Evolutionary conservation across 2,888 invertebrate species (phyloP).

Genomic region (Eristalis tenax): DNA sequence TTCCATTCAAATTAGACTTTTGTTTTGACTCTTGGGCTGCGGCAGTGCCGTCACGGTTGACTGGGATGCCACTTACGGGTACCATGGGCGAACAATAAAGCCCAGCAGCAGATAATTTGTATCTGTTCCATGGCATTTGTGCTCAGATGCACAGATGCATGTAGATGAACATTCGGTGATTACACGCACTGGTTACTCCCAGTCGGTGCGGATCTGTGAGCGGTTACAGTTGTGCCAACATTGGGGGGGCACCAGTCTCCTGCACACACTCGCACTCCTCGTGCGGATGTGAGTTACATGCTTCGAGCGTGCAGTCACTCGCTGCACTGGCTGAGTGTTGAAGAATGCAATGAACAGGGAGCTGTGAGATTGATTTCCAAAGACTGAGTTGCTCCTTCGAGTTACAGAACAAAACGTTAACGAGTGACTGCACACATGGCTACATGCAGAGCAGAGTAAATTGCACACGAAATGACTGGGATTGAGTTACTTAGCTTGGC

Average conservation of each 20-base stretch:
- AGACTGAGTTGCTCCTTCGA: neutral
- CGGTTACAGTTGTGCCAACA: neutral
- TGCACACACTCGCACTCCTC: neutral
- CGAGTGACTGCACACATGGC: neutral
- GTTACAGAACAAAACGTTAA: neutral
- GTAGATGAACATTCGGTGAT: slow-evolving; percentile 42
- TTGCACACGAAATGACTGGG: neutral
- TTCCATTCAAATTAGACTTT: slow-evolving; percentile 41
- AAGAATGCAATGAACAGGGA: neutral
- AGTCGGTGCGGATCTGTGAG: slow-evolving; percentile 7
- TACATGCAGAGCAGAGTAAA: neutral
- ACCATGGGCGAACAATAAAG: slow-evolving; percentile 29
- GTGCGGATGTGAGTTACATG: neutral
- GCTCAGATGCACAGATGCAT: neutral
- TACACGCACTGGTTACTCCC: slow-evolving; percentile 43
- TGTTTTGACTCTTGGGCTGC: slow-evolving; percentile 6
- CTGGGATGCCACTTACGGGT: slow-evolving; percentile 14
- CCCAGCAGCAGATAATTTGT: slow-evolving; percentile 29
- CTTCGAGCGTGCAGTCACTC: neutral
- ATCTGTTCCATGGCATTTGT: slow-evolving; percentile 11
- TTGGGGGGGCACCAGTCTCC: neutral
- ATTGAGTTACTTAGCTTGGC: neutral
- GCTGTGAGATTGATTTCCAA: neutral
- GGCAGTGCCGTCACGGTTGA: slow-evolving; percentile 11
- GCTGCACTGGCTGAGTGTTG: neutral